Evolutionary conservation across 2,888 invertebrate genomes (phyloP), one percentile per base, ranked within the genome.

Genomic region (Cephus nigrinus): DNA sequence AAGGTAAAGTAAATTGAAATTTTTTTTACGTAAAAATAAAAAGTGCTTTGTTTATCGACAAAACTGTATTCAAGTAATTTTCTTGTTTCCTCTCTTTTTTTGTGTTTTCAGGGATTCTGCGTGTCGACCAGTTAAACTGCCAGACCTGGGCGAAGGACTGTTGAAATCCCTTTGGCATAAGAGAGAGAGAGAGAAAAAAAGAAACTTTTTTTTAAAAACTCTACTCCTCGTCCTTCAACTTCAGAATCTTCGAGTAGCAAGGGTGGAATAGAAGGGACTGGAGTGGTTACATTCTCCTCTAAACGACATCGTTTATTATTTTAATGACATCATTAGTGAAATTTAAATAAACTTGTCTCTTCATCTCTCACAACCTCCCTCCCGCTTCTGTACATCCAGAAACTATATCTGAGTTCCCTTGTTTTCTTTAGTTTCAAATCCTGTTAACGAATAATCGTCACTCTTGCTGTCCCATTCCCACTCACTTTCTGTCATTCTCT

Each of bases 261-360:
- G 71, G 71, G 77, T 55, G 40, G 1, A 40, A 15, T 40, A 40
- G 40, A 75, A 76, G 69, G 78, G 80, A 76, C 75, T 78, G 76
- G 80, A 79, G 80, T 80, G 77, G 77, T 80, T 86, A 85, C 82
- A 82, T 80, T 82, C 78, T 69, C 78, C 80, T 83, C 81, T 81
- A 84, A 88, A 86, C 84, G 88, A 86, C 86, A 83, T 86, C 87
- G 84, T 88, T 88, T 88, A 86, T 87, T 86, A 88, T 88, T 87
- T 88, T 88, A 88, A 88, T 84, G 88, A 87, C 87, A 85, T 87
- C 88, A 86, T 88, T 88, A 88, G 88, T 82, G 82, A 82, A 86
- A 88, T 88, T 87, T 86, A 87, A 88, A 87, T 87, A 87, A 87
- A 85, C 85, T 86, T 83, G 84, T 79, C 74, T 69, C 31, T 69